A percentile compares a stretch with the other conserved stretches of the same genome.
Evolutionary conservation across 2,888 invertebrate species (phyloP).

Genomic region (Geotrupes spiniger): DNA sequence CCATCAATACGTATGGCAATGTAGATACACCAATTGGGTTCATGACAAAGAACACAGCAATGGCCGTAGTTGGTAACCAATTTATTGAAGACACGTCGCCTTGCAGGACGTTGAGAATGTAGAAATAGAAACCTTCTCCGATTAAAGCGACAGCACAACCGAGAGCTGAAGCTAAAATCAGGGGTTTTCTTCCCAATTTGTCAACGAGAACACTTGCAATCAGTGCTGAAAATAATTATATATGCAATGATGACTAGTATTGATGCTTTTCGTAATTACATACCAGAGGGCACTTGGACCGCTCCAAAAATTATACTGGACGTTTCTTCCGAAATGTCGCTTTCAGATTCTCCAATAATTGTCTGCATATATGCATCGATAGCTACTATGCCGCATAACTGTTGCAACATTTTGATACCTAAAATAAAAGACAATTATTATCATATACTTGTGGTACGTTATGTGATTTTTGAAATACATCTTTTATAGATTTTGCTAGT

Average conservation of each 20-base stretch:
- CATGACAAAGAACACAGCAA: conserved; percentile 58
- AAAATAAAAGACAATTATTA: too few species aligned
- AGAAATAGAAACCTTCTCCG: conserved; percentile 55
- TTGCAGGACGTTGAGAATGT: conserved; percentile 51
- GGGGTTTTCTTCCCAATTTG: conserved; percentile 55
- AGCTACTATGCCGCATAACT: conserved; percentile 60
- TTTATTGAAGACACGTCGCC: conserved; percentile 49
- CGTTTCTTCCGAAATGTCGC: conserved; percentile 53
- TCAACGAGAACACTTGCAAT: conserved; percentile 47
- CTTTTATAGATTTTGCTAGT: too few species aligned
- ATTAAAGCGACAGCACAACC: conserved; percentile 56
- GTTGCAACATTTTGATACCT: conserved; percentile 59
- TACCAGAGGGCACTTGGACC: conserved; percentile 58
- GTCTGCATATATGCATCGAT: conserved; percentile 62
- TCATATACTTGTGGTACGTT: too few species aligned
- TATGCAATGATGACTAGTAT: too few species aligned
- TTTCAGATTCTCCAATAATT: conserved; percentile 56
- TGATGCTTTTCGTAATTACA: too few species aligned
- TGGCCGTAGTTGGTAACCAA: conserved; percentile 56
- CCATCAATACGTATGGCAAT: conserved; percentile 61
- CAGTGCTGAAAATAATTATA: conserved; percentile 12
- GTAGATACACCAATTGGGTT: conserved; percentile 61
- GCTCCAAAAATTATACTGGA: conserved; percentile 61
- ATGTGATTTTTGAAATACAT: too few species aligned
- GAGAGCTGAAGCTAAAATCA: conserved; percentile 55